Conservation (phyloP, 2,113 vertebrate species). For the Phaetusa simplex region DNA sequence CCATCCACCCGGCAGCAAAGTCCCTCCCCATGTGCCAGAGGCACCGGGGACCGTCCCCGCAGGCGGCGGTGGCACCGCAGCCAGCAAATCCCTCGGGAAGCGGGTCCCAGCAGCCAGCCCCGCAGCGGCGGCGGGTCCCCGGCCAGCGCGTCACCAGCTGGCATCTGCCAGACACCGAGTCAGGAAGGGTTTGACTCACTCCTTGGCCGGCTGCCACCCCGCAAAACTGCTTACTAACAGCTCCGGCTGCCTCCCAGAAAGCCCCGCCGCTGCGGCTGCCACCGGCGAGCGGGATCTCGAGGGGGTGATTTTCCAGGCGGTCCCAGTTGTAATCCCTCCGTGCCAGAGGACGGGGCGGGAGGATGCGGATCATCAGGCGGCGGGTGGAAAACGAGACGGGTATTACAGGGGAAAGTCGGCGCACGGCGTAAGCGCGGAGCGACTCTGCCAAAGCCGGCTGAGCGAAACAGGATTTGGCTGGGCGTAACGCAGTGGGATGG, state of each 20-base stretch:
- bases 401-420: not conserved
- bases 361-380: not conserved
- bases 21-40: accelerated
- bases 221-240: conserved; percentile 67
- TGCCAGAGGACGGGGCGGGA: not conserved
- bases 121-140: not conserved
- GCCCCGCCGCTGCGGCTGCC: not conserved
- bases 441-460: not conserved
- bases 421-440: not conserved
- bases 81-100: not conserved
- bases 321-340: not conserved
- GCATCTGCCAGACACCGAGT: conserved; percentile 36
- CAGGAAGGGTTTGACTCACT: conserved; percentile 60
- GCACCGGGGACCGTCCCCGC: accelerated
- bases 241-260: conserved; percentile 42
- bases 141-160: conserved; percentile 29
- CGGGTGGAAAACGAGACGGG: conserved; percentile 1
- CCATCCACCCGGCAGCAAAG: accelerated
- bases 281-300: not conserved
- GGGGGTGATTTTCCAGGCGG: conserved; percentile 13
- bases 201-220: conserved; percentile 63
- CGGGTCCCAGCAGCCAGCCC: not conserved
- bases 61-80: not conserved
- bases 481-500: not conserved
- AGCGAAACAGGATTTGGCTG: not conserved